These are phyloP conservation scores for Atherinomorus stipes DNA, from an alignment of 2,113 vertebrate species.

Conservation along the genomic window DNA sequence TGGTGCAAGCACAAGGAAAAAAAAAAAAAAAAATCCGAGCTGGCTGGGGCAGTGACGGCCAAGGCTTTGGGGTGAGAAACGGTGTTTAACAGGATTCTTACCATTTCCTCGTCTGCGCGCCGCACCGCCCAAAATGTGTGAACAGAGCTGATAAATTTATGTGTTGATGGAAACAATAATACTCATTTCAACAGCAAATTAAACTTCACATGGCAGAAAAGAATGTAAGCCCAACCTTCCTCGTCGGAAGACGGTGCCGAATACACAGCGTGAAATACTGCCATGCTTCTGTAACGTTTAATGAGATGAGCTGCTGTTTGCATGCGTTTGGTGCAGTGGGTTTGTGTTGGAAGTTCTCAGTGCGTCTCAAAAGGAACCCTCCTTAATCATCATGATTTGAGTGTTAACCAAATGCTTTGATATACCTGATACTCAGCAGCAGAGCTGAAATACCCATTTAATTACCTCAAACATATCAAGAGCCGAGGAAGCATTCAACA, in stretches of 20 bases:
- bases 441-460: neutral
- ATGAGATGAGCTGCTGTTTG: no score
- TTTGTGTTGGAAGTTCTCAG: no score
- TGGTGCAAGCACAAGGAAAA: slow-evolving; percentile 47
- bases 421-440: neutral
- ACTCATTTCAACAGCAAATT: slow-evolving; percentile 51
- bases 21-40: slow-evolving; percentile 43
- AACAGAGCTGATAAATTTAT: slow-evolving; percentile 62
- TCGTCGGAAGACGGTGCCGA: no score
- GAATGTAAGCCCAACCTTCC: slow-evolving; percentile 2
- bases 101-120: slow-evolving; percentile 42
- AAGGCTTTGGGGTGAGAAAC: slow-evolving; percentile 49
- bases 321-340: no score
- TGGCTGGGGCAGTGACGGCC: slow-evolving; percentile 38
- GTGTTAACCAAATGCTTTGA: neutral
- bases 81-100: slow-evolving; percentile 43
- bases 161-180: slow-evolving; percentile 56
- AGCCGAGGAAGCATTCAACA: neutral
- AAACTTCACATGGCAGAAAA: slow-evolving; percentile 31
- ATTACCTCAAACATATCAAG: no score
- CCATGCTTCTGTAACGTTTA: no score
- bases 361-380: no score
- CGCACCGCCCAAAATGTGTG: slow-evolving; percentile 53
- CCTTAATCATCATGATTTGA: neutral
- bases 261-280: no score